A percentile compares a stretch with the other conserved stretches of the same genome.
These are phyloP conservation scores for Hymenopus coronatus DNA, from an alignment of 2,888 invertebrate species.

Conservation along the genomic window DNA sequence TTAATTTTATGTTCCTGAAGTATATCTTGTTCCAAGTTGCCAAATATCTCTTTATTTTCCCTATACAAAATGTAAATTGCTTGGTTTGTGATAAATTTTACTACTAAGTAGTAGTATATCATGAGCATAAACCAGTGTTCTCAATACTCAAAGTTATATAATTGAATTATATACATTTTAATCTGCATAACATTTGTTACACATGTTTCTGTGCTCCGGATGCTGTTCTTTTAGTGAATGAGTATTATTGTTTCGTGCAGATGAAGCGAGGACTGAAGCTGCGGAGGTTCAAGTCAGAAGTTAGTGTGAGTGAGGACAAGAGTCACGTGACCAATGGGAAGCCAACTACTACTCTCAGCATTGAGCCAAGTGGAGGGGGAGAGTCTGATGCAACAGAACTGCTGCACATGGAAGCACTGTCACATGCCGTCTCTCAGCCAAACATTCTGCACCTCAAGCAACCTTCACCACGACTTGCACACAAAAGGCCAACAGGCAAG, in stretches of 20 bases:
- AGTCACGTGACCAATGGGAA: conserved; percentile 35
- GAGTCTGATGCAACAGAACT: conserved; percentile 49
- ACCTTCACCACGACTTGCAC: conserved; percentile 38
- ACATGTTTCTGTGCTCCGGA: no score
- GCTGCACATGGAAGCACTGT: conserved; percentile 43
- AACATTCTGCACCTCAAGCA: conserved; percentile 42
- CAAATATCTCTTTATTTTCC: no score
- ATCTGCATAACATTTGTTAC: no score
- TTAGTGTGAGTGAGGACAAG: conserved; percentile 47
- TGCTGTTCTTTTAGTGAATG: not conserved
- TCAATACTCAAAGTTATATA: no score
- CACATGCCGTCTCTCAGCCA: conserved; percentile 50
- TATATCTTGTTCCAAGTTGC: no score
- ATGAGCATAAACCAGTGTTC: no score
- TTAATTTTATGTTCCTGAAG: no score
- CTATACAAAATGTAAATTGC: no score
- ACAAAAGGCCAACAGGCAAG: conserved; percentile 42
- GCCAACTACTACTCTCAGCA: conserved; percentile 36
- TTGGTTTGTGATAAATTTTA: no score
- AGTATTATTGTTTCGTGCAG: conserved; percentile 35
- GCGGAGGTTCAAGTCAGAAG: conserved; percentile 48
- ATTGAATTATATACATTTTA: no score
- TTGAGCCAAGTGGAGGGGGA: conserved; percentile 46
- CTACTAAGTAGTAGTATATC: no score
- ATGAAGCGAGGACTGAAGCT: conserved; percentile 46